Conservation (phyloP, 1,140 invertebrate species). For the Drosophila nigromelanica region DNA sequence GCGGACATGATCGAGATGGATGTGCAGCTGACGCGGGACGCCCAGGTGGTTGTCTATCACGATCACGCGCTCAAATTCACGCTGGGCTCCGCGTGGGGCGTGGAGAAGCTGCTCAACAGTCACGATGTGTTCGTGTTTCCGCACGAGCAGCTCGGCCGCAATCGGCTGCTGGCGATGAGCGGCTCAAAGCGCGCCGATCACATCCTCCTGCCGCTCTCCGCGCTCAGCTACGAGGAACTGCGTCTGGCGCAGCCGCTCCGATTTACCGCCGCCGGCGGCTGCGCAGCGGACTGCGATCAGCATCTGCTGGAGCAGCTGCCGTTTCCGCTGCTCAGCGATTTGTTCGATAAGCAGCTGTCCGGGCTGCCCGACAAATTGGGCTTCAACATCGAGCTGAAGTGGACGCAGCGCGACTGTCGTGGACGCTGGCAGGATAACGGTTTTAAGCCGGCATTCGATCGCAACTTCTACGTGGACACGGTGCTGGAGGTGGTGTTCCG, state of each 20-base stretch:
- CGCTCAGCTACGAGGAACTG: constrained; percentile 52
- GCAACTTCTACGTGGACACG: constrained; percentile 94
- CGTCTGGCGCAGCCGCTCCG: constrained; percentile 15
- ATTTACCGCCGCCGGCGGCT: constrained; percentile 10
- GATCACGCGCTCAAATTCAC: constrained; percentile 53
- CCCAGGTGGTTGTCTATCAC: constrained; percentile 64
- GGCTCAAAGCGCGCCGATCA: constrained; percentile 24
- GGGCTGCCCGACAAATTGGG: constrained; percentile 89
- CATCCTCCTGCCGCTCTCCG: constrained; percentile 44
- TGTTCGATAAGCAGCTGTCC: constrained; percentile 87
- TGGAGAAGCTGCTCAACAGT: constrained; percentile 12
- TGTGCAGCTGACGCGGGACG: constrained; percentile 66
- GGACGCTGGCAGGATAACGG: constrained; percentile 91
- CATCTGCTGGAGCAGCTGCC: constrained; percentile 93
- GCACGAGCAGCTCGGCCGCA: constrained; percentile 39
- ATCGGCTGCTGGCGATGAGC: constrained; percentile 43
- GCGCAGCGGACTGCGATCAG: constrained; percentile 87
- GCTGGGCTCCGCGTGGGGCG: not conserved
- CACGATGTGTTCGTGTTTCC: constrained; percentile 48
- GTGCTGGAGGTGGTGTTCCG: constrained; percentile 90
- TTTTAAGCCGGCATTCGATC: constrained; percentile 88
- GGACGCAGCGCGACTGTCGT: constrained; percentile 91
- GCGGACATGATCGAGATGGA: constrained; percentile 75
- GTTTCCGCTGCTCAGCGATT: constrained; percentile 93
- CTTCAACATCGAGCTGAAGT: constrained; percentile 98